Percentiles rank a stretch among this genome's conserved stretches.
Conservation (phyloP, 2,888 invertebrate genomes). For the Eupithecia insigniata region DNA sequence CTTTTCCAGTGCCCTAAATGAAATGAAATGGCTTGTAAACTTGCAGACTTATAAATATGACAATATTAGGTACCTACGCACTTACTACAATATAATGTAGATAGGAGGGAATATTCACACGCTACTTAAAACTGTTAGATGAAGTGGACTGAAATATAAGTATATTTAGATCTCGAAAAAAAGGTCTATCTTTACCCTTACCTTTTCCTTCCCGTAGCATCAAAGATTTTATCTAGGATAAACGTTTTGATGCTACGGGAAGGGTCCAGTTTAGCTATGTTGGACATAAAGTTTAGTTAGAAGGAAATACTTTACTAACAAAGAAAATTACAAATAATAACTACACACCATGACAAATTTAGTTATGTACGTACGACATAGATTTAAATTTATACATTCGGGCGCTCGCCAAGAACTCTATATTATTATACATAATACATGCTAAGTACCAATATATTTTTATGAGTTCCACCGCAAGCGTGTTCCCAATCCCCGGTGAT, state of each 20-base stretch:
- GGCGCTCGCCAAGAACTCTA: background rate
- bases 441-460: background rate
- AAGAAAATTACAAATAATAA: too few species aligned
- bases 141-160: background rate
- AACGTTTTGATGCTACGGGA: too few species aligned
- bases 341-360: background rate
- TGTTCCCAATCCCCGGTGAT: conserved; percentile 5
- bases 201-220: too few species aligned
- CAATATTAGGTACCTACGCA: too few species aligned
- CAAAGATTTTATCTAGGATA: too few species aligned
- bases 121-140: background rate
- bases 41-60: background rate
- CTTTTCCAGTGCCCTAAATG: too few species aligned
- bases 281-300: too few species aligned
- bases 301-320: background rate
- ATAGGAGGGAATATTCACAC: background rate
- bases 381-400: background rate
- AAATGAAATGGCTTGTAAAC: background rate
- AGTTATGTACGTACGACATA: background rate
- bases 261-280: too few species aligned
- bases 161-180: too few species aligned
- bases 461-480: conserved; percentile 1
- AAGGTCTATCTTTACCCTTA: too few species aligned
- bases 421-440: background rate
- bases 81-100: too few species aligned